Base-by-base conservation (phyloP, 2,888 invertebrate genomes). In the Thera britannica region DNA sequence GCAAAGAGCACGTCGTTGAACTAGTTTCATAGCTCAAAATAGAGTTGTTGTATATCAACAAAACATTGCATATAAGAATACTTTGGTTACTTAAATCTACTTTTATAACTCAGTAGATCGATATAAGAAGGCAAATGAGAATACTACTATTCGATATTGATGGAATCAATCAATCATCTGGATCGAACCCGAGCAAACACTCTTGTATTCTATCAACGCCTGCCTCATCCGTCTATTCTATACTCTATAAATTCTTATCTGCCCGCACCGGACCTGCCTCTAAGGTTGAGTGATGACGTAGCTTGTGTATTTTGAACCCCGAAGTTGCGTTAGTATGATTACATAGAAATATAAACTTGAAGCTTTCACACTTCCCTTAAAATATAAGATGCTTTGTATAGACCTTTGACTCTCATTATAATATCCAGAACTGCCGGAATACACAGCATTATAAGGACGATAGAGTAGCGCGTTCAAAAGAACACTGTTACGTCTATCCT, bases 151-250 rank as follows among this genome's bases (percentile, higher is more conserved):
- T 78, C 71, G 77, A 78, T 80, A 72, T 72, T 73, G 78, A 80
- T 77, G 75, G 80, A 79, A 80, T 84, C 86, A 87, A 91, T 90
- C 90, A 90, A 90, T 90, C 91, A 90, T 86, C 78, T 80, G 77
- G 82, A 78, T 75, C 78, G 77, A 77, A 76, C 77, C 81, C 78
- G 77, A 83, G 81, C 81, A 83, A 84, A 84, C 83, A 85, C 84
- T 85, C 84, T 74, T 85, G 86, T 87, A 90, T 92, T 91, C 88
- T 88, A 89, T 90, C 86, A 85, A 83, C 86, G 84, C 84, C 77
- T 78, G 79, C 76, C 86, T 86, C 86, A 86, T 88, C 88, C 88
- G 84, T 87, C 88, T 88, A 62, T 56, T 36, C 62, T 61, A 52
- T 61, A 54, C 61, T 62, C 62, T 36, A 89, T 88, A 89, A 90